Percentiles rank a stretch among this genome's conserved stretches.
Evolutionary conservation across 2,113 vertebrate species (phyloP).

Genomic region (Numida meleagris): DNA sequence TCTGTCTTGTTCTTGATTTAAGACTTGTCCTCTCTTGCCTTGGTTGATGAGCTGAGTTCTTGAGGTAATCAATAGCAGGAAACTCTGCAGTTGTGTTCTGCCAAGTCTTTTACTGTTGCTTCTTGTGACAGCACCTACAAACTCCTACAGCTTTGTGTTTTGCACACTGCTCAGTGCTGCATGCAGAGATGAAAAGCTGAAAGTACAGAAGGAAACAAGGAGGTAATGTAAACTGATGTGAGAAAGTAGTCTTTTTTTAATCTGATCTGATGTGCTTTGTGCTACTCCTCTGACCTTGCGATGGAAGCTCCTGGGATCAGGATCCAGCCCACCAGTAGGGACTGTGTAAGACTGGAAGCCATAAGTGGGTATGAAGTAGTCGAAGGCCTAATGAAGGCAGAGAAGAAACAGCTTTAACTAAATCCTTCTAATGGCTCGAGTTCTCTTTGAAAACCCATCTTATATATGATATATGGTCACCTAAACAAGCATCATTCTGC

Average conservation of each 20-base stretch:
- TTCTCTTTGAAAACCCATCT: neutral
- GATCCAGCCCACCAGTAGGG: neutral
- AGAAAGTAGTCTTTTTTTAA: neutral
- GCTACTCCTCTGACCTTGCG: neutral
- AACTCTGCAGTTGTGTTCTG: neutral
- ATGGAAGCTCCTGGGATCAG: neutral
- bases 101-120: neutral
- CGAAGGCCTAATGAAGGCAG: neutral
- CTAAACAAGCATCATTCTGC: neutral
- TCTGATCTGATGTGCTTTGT: neutral
- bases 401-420: neutral
- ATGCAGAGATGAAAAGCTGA: neutral
- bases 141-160: neutral
- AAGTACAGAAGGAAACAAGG: neutral
- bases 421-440: neutral
- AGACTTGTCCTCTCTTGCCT: neutral
- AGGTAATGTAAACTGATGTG: neutral
- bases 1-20: neutral
- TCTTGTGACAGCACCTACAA: neutral
- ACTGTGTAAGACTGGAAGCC: neutral
- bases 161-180: accelerated
- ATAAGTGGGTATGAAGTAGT: neutral
- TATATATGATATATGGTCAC: neutral
- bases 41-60: neutral
- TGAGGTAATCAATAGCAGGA: neutral